phyloP scores from a whole-genome alignment of 1,140 invertebrate genomes.

The Berghia stephanieae region DNA sequence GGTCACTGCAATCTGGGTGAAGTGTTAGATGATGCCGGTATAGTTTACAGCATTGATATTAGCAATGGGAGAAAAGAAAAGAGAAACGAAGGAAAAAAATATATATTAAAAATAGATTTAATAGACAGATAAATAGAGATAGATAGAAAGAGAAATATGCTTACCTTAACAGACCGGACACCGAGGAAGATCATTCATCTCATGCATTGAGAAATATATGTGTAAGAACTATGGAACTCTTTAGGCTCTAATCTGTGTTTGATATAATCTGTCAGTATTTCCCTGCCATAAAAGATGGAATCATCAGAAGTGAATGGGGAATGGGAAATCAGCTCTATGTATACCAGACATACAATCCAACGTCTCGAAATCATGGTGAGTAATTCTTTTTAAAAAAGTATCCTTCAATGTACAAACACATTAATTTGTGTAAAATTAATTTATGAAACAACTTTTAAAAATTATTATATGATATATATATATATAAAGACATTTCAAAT shows the following conservation, averaged over 20 bases:
- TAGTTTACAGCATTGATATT: slow-evolving; percentile 57
- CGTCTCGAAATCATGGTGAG: slow-evolving; percentile 33
- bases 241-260: not conserved
- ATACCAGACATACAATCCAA: slow-evolving; percentile 42
- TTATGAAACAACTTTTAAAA: too few relatives aligned
- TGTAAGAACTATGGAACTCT: not conserved
- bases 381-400: not conserved
- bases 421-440: not conserved
- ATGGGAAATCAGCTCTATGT: slow-evolving; percentile 60
- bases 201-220: not conserved
- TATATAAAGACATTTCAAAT: too few relatives aligned
- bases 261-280: slow-evolving; percentile 43
- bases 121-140: not conserved
- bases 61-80: slow-evolving; percentile 64
- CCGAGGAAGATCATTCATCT: not conserved
- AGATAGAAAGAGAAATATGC: not conserved
- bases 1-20: too few relatives aligned
- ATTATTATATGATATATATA: too few relatives aligned
- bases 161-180: not conserved
- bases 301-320: slow-evolving; percentile 57
- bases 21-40: slow-evolving; percentile 37
- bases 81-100: slow-evolving; percentile 45
- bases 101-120: not conserved
- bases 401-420: not conserved
- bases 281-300: slow-evolving; percentile 30